These are phyloP conservation scores for Pterocles gutturalis DNA, from an alignment of 2,113 vertebrate genomes.

Conservation along the genomic window DNA sequence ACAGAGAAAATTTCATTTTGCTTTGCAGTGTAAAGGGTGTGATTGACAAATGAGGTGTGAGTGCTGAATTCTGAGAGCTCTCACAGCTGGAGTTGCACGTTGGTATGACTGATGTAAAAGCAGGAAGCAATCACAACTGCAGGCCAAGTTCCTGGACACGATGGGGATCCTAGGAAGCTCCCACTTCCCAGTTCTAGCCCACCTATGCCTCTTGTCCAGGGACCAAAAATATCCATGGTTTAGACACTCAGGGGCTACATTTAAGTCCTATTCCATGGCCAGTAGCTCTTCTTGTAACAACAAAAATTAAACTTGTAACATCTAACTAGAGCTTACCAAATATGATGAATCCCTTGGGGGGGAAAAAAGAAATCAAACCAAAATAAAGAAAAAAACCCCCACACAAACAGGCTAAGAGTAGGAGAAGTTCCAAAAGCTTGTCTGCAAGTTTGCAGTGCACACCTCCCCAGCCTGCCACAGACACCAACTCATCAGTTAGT, in stretches of 20 bases:
- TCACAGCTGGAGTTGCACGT: not conserved
- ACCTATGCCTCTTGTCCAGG: not conserved
- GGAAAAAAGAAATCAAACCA: not conserved
- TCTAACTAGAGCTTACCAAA: not conserved
- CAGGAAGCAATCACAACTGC: not conserved
- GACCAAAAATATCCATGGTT: not conserved
- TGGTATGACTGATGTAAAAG: not conserved
- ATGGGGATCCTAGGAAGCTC: not conserved
- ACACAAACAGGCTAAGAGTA: not conserved
- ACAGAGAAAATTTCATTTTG: slow-evolving; percentile 11
- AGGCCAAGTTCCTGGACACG: not conserved
- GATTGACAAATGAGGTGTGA: slow-evolving; percentile 17
- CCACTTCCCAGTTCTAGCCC: not conserved
- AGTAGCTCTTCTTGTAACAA: not conserved
- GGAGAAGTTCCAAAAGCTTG: not conserved
- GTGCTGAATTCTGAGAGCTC: not conserved
- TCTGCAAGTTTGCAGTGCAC: not conserved
- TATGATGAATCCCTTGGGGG: not conserved
- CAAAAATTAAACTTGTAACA: not conserved
- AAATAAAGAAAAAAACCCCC: not conserved
- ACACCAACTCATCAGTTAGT: not conserved
- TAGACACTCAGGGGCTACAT: not conserved
- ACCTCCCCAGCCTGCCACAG: not conserved
- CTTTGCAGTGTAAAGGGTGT: not conserved
- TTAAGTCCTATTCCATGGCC: not conserved